phyloP scores from a whole-genome alignment of 2,888 invertebrate genomes.

The Oligia latruncula region DNA sequence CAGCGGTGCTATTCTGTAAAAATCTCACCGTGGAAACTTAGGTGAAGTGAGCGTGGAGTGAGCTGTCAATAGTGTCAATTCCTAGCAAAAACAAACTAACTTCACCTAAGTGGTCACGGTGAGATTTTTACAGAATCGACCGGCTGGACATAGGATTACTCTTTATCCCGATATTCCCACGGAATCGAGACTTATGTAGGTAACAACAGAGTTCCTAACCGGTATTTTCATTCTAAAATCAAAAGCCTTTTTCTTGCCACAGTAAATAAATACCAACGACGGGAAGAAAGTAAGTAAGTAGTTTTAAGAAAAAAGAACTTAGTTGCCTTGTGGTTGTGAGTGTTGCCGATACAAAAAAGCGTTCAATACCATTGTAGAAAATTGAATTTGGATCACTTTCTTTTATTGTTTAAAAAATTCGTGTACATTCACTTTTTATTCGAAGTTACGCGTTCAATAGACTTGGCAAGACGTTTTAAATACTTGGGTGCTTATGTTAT shows the following conservation, averaged over 20 bases:
- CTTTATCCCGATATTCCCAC: too few relatives aligned
- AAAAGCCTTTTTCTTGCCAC: background rate
- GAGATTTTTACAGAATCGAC: too few relatives aligned
- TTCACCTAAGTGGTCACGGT: too few relatives aligned
- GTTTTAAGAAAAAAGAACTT: background rate
- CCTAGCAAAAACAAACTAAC: too few relatives aligned
- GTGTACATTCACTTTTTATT: constrained; percentile 11
- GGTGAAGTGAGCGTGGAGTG: too few relatives aligned
- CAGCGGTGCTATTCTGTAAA: too few relatives aligned
- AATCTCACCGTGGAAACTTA: too few relatives aligned
- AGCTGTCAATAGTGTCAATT: too few relatives aligned
- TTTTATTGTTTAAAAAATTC: constrained; percentile 6
- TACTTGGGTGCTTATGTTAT: background rate
- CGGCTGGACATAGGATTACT: too few relatives aligned
- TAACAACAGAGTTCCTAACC: background rate
- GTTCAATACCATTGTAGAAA: constrained; percentile 13
- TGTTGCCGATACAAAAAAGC: constrained; percentile 20
- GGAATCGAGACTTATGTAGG: too few relatives aligned
- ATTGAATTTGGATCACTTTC: constrained; percentile 29
- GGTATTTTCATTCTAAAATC: background rate
- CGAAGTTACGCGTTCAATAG: background rate
- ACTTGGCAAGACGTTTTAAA: background rate
- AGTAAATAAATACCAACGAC: background rate
- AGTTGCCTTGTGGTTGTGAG: background rate
- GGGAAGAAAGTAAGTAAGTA: background rate